Base-by-base conservation (phyloP, 1,140 invertebrate species). In the Rhopalosiphum padi region DNA sequence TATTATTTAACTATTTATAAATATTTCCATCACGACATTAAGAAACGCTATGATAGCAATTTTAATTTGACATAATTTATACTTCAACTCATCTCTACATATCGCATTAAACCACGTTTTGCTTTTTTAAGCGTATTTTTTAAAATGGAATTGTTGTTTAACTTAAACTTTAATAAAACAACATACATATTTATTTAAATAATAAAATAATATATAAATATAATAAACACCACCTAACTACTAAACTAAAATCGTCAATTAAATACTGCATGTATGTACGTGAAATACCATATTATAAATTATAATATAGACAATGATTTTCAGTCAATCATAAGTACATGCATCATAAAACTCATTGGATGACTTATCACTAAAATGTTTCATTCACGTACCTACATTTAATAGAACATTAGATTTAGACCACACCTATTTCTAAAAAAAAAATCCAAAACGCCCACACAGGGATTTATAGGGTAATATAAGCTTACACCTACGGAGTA, bases 371-470 rank as follows among this genome's bases (percentile, higher is more conserved):
- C 23, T 89, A 25, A 37, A 89, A 55, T 55, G 22, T 5, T 55
- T 89, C 2, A 37, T 55, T 43, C 60, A 22, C n/a, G 60, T 77
- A 77, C n/a, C 60, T 77, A 51, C 48, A 77, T 77, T 23, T 86
- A 46, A 86, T 37, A 87, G n/a, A 46, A 87, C 18, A 21, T 89
- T 89, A 9, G n/a, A 89, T 23, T 89, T 41, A 37, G 51, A 89
- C 35, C 88, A 55, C 88, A 53, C 88, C 88, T 89, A 35, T 35
- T 15, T 89, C 51, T 89, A 55, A 35, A 90, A 90, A 90, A 90
- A 89, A 89, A 90, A 90, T 43, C n/a, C 25, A 15, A 43, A 68
- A 68, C 55, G 25, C 89, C 53, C 53, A 90, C 88, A 2, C 51
- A 15, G n/a, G 88, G 35, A 25, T 53, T 60, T 30, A 53, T 55